Conservation (phyloP, 2,888 invertebrate species). For the Blastobasis lacticolella region DNA sequence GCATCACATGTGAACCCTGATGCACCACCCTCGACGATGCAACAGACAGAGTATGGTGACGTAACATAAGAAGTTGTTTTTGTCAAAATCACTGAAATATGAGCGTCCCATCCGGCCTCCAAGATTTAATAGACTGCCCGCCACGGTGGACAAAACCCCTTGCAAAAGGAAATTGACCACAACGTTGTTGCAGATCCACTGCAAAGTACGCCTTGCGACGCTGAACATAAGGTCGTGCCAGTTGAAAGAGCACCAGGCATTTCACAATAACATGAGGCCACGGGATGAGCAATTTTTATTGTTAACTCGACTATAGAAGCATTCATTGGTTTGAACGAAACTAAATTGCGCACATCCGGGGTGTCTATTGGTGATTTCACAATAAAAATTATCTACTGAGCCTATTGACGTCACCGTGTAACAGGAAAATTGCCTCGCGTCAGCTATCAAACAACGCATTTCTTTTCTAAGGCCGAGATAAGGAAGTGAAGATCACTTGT, state of each 20-base stretch:
- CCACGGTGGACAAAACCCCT: conserved; percentile 49
- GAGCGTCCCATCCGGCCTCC: conserved; percentile 59
- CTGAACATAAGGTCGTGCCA: conserved; percentile 11
- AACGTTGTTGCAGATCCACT: not conserved
- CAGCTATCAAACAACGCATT: too few species aligned
- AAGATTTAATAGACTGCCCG: conserved; percentile 69
- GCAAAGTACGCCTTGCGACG: conserved; percentile 8
- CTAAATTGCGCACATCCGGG: conserved; percentile 72
- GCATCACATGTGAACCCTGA: not conserved
- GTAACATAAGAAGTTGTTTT: conserved; percentile 56
- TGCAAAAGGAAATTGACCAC: conserved; percentile 22
- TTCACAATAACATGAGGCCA: conserved; percentile 15
- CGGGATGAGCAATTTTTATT: conserved; percentile 70
- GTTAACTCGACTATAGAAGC: conserved; percentile 60
- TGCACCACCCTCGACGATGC: conserved; percentile 19
- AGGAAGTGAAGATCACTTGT: too few species aligned
- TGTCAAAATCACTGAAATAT: conserved; percentile 62
- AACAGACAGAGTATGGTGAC: conserved; percentile 41
- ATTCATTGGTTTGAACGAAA: conserved; percentile 66
- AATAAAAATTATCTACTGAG: conserved; percentile 26
- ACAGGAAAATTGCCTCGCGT: conserved; percentile 50
- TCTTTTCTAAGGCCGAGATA: too few species aligned
- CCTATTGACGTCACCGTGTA: conserved; percentile 38
- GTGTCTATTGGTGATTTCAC: conserved; percentile 58
- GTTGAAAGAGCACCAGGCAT: not conserved